Evolutionary conservation across 2,113 vertebrate species (phyloP).

Genomic region (Etheostoma cragini): DNA sequence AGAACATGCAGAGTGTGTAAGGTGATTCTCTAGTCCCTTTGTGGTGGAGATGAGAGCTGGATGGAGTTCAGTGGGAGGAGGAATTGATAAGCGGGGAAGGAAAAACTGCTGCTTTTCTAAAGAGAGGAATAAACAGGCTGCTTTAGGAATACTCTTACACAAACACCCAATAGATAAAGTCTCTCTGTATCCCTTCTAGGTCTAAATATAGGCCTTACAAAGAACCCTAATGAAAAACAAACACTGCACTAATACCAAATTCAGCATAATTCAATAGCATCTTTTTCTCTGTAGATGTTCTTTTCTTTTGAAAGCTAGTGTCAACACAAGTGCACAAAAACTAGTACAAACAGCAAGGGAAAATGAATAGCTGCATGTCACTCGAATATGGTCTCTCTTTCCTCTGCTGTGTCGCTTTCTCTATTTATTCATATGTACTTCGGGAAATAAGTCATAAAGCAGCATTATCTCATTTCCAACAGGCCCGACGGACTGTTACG

Average conservation of each 20-base stretch:
- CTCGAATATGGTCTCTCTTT: conserved; percentile 16
- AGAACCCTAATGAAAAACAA: conserved; percentile 66
- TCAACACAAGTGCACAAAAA: conserved; percentile 54
- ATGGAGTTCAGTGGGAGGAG: conserved; percentile 52
- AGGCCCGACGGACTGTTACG: conserved; percentile 34
- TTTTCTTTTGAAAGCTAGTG: conserved; percentile 42
- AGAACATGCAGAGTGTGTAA: conserved; percentile 25
- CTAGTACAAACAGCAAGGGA: conserved; percentile 37
- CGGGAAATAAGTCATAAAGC: conserved; percentile 74
- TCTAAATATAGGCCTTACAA: conserved; percentile 64
- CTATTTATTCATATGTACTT: conserved; percentile 64
- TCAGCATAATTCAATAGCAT: conserved; percentile 50
- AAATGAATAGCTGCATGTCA: conserved; percentile 17
- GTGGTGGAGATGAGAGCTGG: conserved; percentile 51
- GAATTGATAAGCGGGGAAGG: conserved; percentile 44
- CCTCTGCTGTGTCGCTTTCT: conserved; percentile 32
- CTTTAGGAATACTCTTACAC: conserved; percentile 54
- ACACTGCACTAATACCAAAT: conserved; percentile 45
- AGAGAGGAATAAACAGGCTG: conserved; percentile 49
- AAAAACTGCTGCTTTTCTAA: conserved; percentile 57
- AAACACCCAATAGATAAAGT: conserved; percentile 57
- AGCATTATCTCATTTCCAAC: conserved; percentile 69
- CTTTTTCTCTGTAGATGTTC: conserved; percentile 54
- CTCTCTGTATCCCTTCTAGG: conserved; percentile 20
- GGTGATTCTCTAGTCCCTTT: conserved; percentile 54